Evolutionary conservation across 2,888 invertebrate genomes (phyloP), one percentile per base, ranked within the genome.

Genomic region (Phytoseiulus persimilis): DNA sequence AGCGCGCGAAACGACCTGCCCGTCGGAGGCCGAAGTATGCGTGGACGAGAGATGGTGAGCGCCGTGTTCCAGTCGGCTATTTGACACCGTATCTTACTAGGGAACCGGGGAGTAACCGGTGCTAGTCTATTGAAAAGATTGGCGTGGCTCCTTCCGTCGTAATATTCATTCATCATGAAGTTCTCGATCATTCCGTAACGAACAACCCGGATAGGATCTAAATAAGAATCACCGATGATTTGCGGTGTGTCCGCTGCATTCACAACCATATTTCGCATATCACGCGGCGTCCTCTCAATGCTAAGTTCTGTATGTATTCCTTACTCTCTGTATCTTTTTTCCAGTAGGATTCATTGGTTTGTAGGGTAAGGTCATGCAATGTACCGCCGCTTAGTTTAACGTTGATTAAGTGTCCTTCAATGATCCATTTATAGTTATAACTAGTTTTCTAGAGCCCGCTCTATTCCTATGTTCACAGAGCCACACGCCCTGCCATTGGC

Each of bases 401-500:
- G 87, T 39, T 33, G 87, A 87, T 87, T 87, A 87, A 87, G 87
- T 91, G 93, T 96, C 96, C 91, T 96, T 95, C 92, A 96, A 95
- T 94, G 96, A 96, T 91, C 97, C 97, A 92, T 97, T 97, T 93
- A 97, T 94, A 91, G 97, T 97, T 93, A 97, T 96, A 92, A 96
- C 95, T 92, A 95, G 93, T 94, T 97, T 97, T 92, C 97, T 95
- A 93, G 96, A 96, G 92, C 97, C 97, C 92, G 97, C 98, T 93
- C 96, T 96, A 94, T 98, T 97, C 93, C 98, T 95, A 94, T 98
- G 98, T 94, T 98, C 98, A 94, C 98, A 98, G 92, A 98, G 95
- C 98, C 98, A 98, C 91, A 98, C 96, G 91, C 98, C 98, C 94
- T 98, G 98, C 98, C 98, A 98, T 92, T 97, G 97, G 92, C 98